Conservation (phyloP, 2,113 vertebrate species). For the Lipophrys pholis region DNA sequence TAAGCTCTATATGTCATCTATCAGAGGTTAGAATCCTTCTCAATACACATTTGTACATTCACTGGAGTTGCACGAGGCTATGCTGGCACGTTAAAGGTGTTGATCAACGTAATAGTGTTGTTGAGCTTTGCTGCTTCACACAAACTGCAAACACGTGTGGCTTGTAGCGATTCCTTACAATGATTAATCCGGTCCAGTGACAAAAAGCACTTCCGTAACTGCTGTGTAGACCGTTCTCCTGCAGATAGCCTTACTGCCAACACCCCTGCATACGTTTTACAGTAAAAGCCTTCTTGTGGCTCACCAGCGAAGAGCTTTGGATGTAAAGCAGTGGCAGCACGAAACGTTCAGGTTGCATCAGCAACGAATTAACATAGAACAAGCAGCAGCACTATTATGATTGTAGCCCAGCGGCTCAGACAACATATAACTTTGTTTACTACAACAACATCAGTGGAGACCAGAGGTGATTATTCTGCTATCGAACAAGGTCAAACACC, state of each 20-base stretch:
- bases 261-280: slow-evolving; percentile 7
- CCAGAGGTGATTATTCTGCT: too few species aligned
- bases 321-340: slow-evolving; percentile 23
- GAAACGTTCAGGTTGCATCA: slow-evolving; percentile 19
- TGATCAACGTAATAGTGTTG: background rate
- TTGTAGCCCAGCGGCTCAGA: too few species aligned
- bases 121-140: slow-evolving; percentile 1
- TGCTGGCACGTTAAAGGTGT: background rate
- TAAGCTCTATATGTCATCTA: too few species aligned
- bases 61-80: background rate
- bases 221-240: slow-evolving; percentile 5
- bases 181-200: background rate
- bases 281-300: slow-evolving; percentile 46
- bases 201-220: background rate
- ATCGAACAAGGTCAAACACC: too few species aligned
- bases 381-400: too few species aligned
- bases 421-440: too few species aligned
- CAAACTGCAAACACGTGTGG: background rate
- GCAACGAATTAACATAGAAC: background rate
- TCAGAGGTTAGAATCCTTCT: too few species aligned
- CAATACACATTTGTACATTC: too few species aligned
- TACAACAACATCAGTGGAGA: too few species aligned
- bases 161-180: background rate
- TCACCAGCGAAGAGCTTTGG: slow-evolving; percentile 31
- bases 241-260: background rate